phyloP scores from a whole-genome alignment of 2,113 vertebrate genomes.

The Hemibagrus wyckioides region DNA sequence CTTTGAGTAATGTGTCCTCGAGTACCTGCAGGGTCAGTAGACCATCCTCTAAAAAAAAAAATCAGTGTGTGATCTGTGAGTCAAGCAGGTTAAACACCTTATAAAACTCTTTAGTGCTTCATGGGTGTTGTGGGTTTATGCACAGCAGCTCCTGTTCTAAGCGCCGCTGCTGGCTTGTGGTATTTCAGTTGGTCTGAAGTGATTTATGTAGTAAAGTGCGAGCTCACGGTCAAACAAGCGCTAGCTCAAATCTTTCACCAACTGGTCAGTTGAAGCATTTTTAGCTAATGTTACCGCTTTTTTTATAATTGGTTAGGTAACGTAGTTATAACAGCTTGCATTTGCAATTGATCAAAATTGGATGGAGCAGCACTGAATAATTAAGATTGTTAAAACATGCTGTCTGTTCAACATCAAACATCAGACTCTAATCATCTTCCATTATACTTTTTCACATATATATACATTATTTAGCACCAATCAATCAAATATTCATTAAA shows the following conservation, averaged over 20 bases:
- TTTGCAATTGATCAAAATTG: neutral
- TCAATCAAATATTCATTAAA: neutral
- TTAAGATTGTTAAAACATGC: neutral
- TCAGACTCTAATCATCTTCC: neutral
- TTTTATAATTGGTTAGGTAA: neutral
- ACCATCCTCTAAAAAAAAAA: constrained; percentile 3
- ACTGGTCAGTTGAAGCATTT: neutral
- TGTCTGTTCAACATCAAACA: neutral
- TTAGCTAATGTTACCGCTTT: neutral
- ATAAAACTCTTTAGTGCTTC: neutral
- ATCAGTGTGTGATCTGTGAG: neutral
- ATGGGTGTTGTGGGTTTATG: neutral
- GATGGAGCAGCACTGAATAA: neutral
- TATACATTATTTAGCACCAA: neutral
- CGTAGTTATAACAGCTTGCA: neutral
- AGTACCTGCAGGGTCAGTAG: constrained; percentile 18
- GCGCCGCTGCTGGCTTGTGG: neutral
- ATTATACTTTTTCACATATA: neutral
- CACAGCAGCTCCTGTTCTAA: neutral
- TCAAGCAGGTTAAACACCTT: constrained; percentile 31
- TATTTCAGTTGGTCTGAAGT: neutral
- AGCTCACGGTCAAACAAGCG: neutral
- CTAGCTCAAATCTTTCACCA: neutral
- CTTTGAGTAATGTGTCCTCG: constrained; percentile 6
- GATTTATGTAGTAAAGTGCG: neutral